Evolutionary conservation across 2,888 invertebrate genomes (phyloP).

Genomic region (Aproaerema taeniolella): DNA sequence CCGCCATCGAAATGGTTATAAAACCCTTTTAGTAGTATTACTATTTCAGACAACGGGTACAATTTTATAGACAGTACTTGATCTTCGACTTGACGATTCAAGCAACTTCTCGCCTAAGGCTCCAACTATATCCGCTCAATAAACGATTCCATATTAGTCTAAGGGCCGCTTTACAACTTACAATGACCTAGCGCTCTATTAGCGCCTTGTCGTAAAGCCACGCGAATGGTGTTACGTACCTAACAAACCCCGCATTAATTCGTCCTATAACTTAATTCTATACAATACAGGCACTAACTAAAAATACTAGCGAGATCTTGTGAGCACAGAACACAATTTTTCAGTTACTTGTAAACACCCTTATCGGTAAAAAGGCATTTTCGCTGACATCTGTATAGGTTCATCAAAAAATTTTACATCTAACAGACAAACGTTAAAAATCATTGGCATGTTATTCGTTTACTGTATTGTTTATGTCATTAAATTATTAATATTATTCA

Average conservation of each 20-base stretch:
- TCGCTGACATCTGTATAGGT: conserved; percentile 57
- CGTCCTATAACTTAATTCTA: conserved; percentile 64
- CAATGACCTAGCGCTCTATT: too few relatives aligned
- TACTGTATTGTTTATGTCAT: conserved; percentile 16
- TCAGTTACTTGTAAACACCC: conserved; percentile 48
- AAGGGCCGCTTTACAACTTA: conserved; percentile 38
- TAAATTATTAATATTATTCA: background rate
- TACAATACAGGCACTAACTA: conserved; percentile 73
- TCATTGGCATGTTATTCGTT: conserved; percentile 35
- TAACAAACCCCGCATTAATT: conserved; percentile 47
- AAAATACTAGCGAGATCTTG: conserved; percentile 75
- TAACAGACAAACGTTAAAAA: conserved; percentile 35
- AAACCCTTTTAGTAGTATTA: too few relatives aligned
- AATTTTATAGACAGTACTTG: too few relatives aligned
- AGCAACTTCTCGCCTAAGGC: conserved; percentile 31
- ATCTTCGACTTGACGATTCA: too few relatives aligned
- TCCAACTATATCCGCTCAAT: conserved; percentile 32
- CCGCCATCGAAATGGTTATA: too few relatives aligned
- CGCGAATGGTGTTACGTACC: conserved; percentile 33
- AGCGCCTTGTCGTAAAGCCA: conserved; percentile 37
- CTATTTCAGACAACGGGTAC: too few relatives aligned
- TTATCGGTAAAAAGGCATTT: conserved; percentile 66
- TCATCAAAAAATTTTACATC: conserved; percentile 51
- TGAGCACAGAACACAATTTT: conserved; percentile 72
- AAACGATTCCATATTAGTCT: conserved; percentile 32